A percentile compares a stretch with the other conserved stretches of the same genome.
Conservation (phyloP, 2,113 vertebrate genomes). For the Lontra canadensis region DNA sequence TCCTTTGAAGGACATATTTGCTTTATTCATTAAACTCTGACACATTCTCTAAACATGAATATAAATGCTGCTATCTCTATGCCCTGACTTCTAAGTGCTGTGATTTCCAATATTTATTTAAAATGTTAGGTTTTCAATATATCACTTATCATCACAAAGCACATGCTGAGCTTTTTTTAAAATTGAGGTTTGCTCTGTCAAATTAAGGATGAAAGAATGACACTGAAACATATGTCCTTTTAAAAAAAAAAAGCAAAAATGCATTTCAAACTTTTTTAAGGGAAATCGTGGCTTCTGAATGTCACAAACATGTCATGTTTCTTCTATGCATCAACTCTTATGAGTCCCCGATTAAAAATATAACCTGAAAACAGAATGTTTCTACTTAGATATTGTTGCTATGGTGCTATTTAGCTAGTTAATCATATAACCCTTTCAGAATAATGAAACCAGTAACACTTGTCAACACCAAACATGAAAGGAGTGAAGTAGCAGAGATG, state of each 20-base stretch:
- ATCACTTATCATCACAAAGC: slow-evolving; percentile 9
- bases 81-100: not conserved
- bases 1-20: slow-evolving; percentile 1
- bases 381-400: slow-evolving; percentile 48
- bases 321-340: slow-evolving; percentile 22
- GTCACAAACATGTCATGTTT: slow-evolving; percentile 10
- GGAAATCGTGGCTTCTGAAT: slow-evolving; percentile 45
- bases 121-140: slow-evolving; percentile 14
- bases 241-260: not conserved
- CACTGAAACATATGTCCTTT: not conserved
- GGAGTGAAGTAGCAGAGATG: not conserved
- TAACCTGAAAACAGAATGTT: slow-evolving; percentile 41
- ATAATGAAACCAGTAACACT: slow-evolving; percentile 30
- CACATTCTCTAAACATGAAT: not conserved
- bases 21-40: slow-evolving; percentile 26
- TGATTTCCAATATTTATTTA: slow-evolving; percentile 39
- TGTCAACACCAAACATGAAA: slow-evolving; percentile 22
- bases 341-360: slow-evolving; percentile 16
- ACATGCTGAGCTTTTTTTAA: slow-evolving; percentile 25
- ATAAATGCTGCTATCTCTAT: not conserved
- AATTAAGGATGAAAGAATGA: slow-evolving; percentile 12
- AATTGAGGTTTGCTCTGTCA: not conserved
- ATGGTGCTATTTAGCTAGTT: slow-evolving; percentile 15
- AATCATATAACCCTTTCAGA: slow-evolving; percentile 30
- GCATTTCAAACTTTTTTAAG: not conserved